phyloP scores from a whole-genome alignment of 2,797 vertebrate genomes.

The Ibycter americanus region DNA sequence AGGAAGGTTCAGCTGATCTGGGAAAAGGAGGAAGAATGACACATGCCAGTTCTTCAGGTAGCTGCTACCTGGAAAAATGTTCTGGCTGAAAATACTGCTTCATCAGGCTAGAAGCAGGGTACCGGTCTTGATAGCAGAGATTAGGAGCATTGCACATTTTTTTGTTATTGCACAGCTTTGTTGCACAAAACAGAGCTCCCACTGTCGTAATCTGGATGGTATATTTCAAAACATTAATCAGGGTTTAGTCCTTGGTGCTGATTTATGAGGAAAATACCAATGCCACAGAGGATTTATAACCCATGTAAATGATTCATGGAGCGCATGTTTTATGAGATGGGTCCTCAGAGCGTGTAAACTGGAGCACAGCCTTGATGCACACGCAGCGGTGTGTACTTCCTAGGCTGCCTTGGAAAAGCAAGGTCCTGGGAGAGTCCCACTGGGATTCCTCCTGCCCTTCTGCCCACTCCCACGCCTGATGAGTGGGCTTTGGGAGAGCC shows the following conservation, averaged over 20 bases:
- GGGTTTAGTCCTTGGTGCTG: not conserved
- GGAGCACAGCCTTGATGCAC: not conserved
- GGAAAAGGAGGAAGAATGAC: not conserved
- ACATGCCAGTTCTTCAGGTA: not conserved
- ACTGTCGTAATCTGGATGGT: not conserved
- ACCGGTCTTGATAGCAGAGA: not conserved
- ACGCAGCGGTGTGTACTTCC: fast-evolving
- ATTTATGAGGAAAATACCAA: not conserved
- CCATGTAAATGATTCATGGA: not conserved
- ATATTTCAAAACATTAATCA: not conserved
- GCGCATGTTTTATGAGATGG: not conserved
- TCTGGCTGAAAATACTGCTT: not conserved
- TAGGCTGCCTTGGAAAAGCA: not conserved
- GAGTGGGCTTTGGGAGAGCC: not conserved
- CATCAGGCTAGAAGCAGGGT: not conserved
- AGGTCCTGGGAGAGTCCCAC: not conserved
- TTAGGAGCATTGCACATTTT: not conserved
- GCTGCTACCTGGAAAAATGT: not conserved
- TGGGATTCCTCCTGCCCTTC: not conserved
- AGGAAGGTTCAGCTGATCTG: not conserved
- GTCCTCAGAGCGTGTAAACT: fast-evolving
- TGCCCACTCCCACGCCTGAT: not conserved
- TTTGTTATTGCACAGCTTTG: not conserved
- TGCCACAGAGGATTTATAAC: not conserved
- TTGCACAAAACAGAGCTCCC: not conserved